phyloP scores from a whole-genome alignment of 2,797 vertebrate species.

The Phylloscopus collybita region DNA sequence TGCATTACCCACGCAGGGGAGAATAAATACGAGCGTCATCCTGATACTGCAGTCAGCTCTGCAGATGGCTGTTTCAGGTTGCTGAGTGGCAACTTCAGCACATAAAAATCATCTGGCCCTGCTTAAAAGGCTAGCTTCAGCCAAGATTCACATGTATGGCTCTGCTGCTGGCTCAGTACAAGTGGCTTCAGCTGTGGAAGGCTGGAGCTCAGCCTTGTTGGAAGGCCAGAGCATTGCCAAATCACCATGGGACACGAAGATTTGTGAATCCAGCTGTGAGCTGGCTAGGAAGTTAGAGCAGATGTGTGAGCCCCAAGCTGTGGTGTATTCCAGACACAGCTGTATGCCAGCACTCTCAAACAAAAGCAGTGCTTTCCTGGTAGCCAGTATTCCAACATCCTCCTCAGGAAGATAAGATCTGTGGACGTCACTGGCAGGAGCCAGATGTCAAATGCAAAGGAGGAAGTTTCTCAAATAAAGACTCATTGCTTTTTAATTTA shows the following conservation, averaged over 20 bases:
- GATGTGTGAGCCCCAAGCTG: background rate
- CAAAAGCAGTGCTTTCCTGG: slow-evolving; percentile 34
- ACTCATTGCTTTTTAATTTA: slow-evolving; percentile 23
- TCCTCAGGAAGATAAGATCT: slow-evolving; percentile 52
- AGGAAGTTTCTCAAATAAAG: slow-evolving; percentile 29
- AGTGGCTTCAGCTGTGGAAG: background rate
- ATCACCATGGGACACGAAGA: background rate
- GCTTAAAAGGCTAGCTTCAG: background rate
- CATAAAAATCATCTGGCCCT: background rate
- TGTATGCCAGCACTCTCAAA: background rate
- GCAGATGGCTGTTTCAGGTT: background rate
- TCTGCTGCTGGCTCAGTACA: background rate
- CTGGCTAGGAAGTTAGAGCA: slow-evolving; percentile 3
- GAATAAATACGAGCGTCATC: background rate
- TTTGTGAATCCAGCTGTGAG: background rate
- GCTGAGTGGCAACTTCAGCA: background rate
- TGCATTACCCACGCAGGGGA: background rate
- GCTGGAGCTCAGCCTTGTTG: background rate
- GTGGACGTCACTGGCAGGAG: slow-evolving; percentile 8
- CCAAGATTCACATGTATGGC: background rate
- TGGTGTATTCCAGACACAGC: background rate
- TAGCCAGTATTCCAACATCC: slow-evolving; percentile 25
- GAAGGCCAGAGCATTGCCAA: background rate
- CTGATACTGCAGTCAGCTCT: background rate
- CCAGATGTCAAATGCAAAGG: background rate